phyloP scores from a whole-genome alignment of 64 coral and sea anemone genomes.

The Anthopleura sola region DNA sequence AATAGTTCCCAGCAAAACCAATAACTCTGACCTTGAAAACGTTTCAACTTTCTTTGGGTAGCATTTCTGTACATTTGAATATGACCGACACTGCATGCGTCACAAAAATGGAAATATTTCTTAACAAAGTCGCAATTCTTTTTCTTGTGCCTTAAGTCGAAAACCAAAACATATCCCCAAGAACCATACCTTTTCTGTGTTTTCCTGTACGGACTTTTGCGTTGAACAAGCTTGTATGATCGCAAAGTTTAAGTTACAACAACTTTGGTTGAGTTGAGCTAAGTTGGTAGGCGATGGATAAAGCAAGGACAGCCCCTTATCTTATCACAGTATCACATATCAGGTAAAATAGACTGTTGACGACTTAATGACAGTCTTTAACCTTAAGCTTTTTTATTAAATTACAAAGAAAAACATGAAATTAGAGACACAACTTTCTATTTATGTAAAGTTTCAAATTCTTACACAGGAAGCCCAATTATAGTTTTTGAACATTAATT shows the following conservation, averaged over 20 bases:
- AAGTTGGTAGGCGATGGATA: neutral
- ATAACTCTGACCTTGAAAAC: too few relatives aligned
- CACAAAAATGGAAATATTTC: too few relatives aligned
- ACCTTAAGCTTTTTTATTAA: neutral
- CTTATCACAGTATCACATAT: neutral
- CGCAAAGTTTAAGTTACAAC: too few relatives aligned
- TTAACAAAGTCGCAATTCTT: too few relatives aligned
- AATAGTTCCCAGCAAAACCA: too few relatives aligned
- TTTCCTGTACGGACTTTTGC: neutral
- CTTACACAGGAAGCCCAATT: neutral
- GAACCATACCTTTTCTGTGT: too few relatives aligned
- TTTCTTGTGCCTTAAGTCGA: too few relatives aligned
- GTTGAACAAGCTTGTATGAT: too few relatives aligned
- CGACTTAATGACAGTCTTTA: slow-evolving; percentile 2
- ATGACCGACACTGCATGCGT: too few relatives aligned
- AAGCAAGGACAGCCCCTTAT: neutral
- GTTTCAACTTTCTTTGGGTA: too few relatives aligned
- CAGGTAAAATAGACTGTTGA: neutral
- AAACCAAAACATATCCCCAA: too few relatives aligned
- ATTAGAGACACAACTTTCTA: neutral
- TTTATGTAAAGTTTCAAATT: neutral
- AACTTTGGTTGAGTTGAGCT: neutral
- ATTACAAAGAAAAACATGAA: neutral
- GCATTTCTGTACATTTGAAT: too few relatives aligned
- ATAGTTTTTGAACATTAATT: neutral